phyloP scores from a whole-genome alignment of 2,113 vertebrate species.

The Zosterops pallidus region DNA sequence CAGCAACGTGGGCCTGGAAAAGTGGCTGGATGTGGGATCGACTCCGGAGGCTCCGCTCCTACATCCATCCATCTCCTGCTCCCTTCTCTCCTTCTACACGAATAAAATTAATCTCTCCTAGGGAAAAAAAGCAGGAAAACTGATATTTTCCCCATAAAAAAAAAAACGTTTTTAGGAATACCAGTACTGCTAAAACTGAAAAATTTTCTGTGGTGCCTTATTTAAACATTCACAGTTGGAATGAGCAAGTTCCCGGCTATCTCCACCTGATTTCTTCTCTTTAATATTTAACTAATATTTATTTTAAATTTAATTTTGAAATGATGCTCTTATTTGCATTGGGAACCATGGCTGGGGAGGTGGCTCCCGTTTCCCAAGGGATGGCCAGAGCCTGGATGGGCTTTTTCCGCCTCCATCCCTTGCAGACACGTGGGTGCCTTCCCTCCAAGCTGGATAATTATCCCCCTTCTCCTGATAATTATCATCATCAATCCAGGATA shows the following conservation, averaged over 20 bases:
- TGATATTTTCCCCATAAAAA: background rate
- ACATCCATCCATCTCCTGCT: background rate
- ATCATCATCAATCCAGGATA: constrained; percentile 40
- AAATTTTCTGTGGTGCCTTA: background rate
- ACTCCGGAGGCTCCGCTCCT: background rate
- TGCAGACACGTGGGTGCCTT: fast-evolving
- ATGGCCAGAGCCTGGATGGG: background rate
- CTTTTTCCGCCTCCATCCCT: background rate
- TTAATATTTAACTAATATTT: constrained; percentile 66
- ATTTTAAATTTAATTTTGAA: constrained; percentile 68
- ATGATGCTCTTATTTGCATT: constrained; percentile 21
- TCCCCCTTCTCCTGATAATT: constrained; percentile 15
- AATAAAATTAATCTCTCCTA: background rate
- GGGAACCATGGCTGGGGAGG: background rate
- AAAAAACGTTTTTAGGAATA: background rate
- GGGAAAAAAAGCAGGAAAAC: background rate
- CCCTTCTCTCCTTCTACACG: fast-evolving
- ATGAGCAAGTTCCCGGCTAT: background rate
- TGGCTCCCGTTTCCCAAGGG: background rate
- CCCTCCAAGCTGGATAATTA: background rate
- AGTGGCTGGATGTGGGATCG: background rate
- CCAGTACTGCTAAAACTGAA: background rate
- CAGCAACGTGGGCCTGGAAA: background rate
- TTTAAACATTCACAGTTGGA: constrained; percentile 4
- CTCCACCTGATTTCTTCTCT: constrained; percentile 49